Evolutionary conservation across 2,888 invertebrate genomes (phyloP).

Genomic region (Tetramorium bicarinatum): DNA sequence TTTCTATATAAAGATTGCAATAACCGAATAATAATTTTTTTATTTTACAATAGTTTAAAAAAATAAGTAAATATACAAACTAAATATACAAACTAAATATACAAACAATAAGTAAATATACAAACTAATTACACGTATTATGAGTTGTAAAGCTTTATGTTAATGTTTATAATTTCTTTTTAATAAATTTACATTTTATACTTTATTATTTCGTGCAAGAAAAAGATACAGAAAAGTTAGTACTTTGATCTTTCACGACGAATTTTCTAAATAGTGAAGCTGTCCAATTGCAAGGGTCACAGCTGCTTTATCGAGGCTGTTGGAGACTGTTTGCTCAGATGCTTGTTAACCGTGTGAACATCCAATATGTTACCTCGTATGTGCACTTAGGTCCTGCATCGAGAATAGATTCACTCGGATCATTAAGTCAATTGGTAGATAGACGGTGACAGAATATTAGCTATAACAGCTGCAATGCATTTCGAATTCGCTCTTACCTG

Average conservation of each 20-base stretch:
- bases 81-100: slow-evolving; percentile 3
- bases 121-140: not conserved
- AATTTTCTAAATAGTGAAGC: slow-evolving; percentile 50
- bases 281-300: slow-evolving; percentile 54
- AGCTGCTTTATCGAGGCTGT: slow-evolving; percentile 74
- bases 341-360: slow-evolving; percentile 79
- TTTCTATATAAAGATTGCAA: not conserved
- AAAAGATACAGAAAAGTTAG: not conserved
- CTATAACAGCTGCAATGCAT: slow-evolving; percentile 49
- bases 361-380: slow-evolving; percentile 78
- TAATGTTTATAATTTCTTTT: not conserved
- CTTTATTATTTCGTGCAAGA: not conserved
- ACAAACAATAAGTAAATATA: not conserved
- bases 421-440: slow-evolving; percentile 78
- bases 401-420: slow-evolving; percentile 77
- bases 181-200: not conserved
- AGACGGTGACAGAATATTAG: slow-evolving; percentile 72
- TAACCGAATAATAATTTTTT: not conserved
- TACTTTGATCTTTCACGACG: slow-evolving; percentile 6
- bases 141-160: not conserved
- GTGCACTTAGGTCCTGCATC: slow-evolving; percentile 77
- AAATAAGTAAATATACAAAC: not conserved
- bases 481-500: not conserved
- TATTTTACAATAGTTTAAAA: not conserved
- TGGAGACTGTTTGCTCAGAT: slow-evolving; percentile 78